phyloP scores from a whole-genome alignment of 2,888 invertebrate genomes.

The Ophion costatus region DNA sequence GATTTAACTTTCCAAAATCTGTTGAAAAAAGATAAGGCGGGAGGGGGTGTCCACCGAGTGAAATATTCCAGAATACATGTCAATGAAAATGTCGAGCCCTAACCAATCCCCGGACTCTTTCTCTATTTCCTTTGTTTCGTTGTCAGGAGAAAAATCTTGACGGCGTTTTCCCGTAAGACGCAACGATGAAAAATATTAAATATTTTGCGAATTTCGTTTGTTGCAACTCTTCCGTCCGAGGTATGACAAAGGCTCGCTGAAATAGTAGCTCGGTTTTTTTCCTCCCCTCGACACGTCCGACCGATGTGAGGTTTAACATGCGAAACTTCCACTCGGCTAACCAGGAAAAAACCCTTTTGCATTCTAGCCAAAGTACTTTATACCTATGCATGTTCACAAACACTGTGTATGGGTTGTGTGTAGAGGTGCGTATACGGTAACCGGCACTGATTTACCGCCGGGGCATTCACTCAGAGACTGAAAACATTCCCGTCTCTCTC shows the following conservation, averaged over 20 bases:
- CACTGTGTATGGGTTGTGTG: background rate
- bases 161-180: background rate
- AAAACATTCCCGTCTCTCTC: slow-evolving; percentile 67
- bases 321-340: slow-evolving; percentile 36
- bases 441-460: slow-evolving; percentile 72
- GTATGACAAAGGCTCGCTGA: background rate
- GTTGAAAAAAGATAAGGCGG: slow-evolving; percentile 49
- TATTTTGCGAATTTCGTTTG: too few species aligned
- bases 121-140: background rate
- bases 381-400: background rate
- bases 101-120: background rate
- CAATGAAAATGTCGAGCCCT: background rate
- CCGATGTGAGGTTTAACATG: slow-evolving; percentile 49
- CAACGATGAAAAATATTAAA: background rate
- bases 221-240: too few species aligned
- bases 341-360: slow-evolving; percentile 43
- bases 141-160: background rate
- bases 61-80: slow-evolving; percentile 12
- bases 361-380: slow-evolving; percentile 23
- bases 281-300: slow-evolving; percentile 29
- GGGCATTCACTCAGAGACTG: slow-evolving; percentile 68
- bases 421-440: slow-evolving; percentile 24
- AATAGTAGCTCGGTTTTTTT: background rate
- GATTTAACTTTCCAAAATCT: slow-evolving; percentile 50
- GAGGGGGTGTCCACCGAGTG: slow-evolving; percentile 15